Base-by-base conservation (phyloP, 2,113 vertebrate species). In the Leptosomus discolor region DNA sequence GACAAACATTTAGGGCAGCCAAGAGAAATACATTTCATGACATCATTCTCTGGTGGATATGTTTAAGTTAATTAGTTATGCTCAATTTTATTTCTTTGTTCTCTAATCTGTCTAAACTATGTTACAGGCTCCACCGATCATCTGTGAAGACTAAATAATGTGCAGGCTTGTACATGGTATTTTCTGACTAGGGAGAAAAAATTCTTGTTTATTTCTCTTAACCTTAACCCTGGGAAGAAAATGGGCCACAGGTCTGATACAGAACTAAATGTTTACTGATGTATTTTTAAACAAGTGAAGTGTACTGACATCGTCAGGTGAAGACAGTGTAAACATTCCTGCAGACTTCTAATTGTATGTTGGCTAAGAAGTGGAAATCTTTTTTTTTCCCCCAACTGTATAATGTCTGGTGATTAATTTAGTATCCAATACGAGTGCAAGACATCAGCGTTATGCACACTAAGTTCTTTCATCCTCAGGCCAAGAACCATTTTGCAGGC, bases 101-200 rank as follows among this genome's bases (percentile, higher is more conserved):
- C 73, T 93, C 46, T 88, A 67, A 90, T 88, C 60, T 92, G 58
- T 95, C 58, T 86, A 75, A 95, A 92, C 84, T 87, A 51, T 70
- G 69, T 93, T 96, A 76, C 86, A 95, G 87, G 77, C 94, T 94
- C 75, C 74, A 87, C 74, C 96, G 90, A 94, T 91, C 71, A 56
- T 84, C 90, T 94, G 77, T 90, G 95, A 91, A 94, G 83, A 75
- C 82, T 95, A 92, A 96, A 97, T 76, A 88, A 92, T 92, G 56
- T 95, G 51, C 79, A 77, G 87, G 24, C 84, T 96, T 92, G 11
- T 77, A 67, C 39, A 37, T 0, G 11, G n/a, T 85, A 43, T 85
- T 92, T 87, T 86, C 60, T 96, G 58, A 70, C 43, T 56, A 84
- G 76, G 53, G 75, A 92, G 29, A 26, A 54, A 92, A 81, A 73